Base-by-base conservation (phyloP, 2,797 vertebrate genomes). In the Falco naumanni region DNA sequence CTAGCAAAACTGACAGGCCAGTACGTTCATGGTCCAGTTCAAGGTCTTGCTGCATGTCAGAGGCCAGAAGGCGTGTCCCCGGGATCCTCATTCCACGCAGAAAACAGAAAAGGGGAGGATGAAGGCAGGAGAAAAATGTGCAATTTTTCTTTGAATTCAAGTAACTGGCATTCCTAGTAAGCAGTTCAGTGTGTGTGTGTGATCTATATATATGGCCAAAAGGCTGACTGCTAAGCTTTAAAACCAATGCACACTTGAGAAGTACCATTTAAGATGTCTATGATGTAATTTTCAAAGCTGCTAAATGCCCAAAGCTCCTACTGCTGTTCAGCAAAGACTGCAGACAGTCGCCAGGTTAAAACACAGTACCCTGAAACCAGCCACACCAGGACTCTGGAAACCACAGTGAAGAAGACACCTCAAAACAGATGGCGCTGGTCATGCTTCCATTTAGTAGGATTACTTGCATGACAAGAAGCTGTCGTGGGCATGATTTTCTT, bases 261-360 rank as follows among this genome's bases (percentile, higher is more conserved):
- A 90, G 74, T 75, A 72, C 51, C 77, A 60, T 89, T 90, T 94
- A 85, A 90, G 83, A 90, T 68, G 63, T 43, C 89, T 86, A 43
- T 56, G 74, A 94, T 79, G 56, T 72, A 61, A 94, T 94, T 95
- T 95, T 87, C 82, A 91, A 95, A 96, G 89, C 81, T 94, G 39
- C 43, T 81, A 84, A 94, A 86, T 72, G 80, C 72, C 80, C 91
- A 89, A 14, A 24, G 53, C 45, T 96, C 84, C 79, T 74, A 31
- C 6, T 26, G 50, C 76, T 41, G 31, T 34, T 91, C 66, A 63
- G 43, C 1, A 0, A 89, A 94, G 76, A 69, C 81, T 76, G 70
- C 54, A 50, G 53, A 50, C 26, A 63, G 63, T 18, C 1, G 1
- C 50, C 70, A 39, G 54, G 59, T 51, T 53, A 78, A 86, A 92